Evolutionary conservation across 2,888 invertebrate genomes (phyloP).

Genomic region (Torymus texanus): DNA sequence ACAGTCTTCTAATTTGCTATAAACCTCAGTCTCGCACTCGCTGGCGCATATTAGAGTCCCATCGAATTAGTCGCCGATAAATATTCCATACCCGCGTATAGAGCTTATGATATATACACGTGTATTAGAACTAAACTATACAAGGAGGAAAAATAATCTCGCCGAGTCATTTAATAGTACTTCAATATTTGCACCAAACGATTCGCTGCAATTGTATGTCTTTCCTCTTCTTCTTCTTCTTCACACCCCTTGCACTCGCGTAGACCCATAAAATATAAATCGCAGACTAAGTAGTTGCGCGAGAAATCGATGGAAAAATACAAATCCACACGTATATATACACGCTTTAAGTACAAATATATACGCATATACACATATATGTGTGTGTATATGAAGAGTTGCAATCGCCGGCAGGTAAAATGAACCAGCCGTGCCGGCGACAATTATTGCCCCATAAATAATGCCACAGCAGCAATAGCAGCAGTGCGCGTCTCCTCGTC

Average conservation of each 20-base stretch:
- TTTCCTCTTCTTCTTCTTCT: too few species aligned
- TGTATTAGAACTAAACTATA: too few species aligned
- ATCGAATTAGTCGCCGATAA: slow-evolving; percentile 15
- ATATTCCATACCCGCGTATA: background rate
- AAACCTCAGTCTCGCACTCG: background rate
- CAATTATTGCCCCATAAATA: slow-evolving; percentile 60
- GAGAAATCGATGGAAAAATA: slow-evolving; percentile 27
- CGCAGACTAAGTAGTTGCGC: slow-evolving; percentile 25
- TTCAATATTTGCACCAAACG: slow-evolving; percentile 2
- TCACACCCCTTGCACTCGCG: background rate
- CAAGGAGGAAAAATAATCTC: background rate
- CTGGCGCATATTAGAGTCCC: slow-evolving; percentile 1
- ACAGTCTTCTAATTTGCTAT: background rate
- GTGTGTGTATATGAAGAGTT: background rate
- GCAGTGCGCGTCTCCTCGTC: slow-evolving; percentile 5
- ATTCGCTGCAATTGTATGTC: slow-evolving; percentile 17
- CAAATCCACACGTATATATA: background rate
- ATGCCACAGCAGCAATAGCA: slow-evolving; percentile 5
- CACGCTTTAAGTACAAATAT: background rate
- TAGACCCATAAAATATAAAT: slow-evolving; percentile 24
- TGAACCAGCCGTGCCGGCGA: slow-evolving; percentile 50
- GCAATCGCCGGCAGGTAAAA: slow-evolving; percentile 29
- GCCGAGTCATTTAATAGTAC: background rate
- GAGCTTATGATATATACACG: background rate
- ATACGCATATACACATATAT: too few species aligned